Evolutionary conservation across 2,888 invertebrate genomes (phyloP).

Genomic region (Auanema freiburgensis): DNA sequence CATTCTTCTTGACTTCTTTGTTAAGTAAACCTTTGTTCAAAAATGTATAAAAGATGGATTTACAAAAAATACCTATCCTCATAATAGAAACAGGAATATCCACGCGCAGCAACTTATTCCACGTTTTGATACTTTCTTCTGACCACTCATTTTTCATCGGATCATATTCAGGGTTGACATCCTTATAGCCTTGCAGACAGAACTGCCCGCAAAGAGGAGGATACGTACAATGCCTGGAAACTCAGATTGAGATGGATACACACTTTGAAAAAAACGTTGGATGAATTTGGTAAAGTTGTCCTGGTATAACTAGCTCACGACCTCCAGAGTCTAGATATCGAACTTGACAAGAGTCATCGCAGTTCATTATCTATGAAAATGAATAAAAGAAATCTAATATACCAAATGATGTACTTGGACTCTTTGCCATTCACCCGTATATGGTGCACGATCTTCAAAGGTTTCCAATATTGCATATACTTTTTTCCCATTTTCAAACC

Average conservation of each 20-base stretch:
- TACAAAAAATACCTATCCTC: not conserved
- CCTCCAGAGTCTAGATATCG: constrained; percentile 40
- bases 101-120: constrained; percentile 8
- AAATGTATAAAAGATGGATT: not conserved
- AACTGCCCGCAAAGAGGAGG: constrained; percentile 37
- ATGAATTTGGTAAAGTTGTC: constrained; percentile 33
- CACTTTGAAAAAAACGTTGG: constrained; percentile 8
- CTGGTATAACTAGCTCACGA: constrained; percentile 28
- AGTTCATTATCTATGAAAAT: constrained; percentile 9
- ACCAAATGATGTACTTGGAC: constrained; percentile 20
- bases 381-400: not conserved
- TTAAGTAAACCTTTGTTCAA: no score
- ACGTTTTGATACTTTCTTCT: not conserved
- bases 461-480: constrained; percentile 36
- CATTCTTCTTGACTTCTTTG: no score
- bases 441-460: constrained; percentile 29
- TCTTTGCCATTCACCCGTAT: constrained; percentile 44
- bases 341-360: constrained; percentile 28
- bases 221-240: constrained; percentile 29
- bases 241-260: not conserved
- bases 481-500: not conserved
- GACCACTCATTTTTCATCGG: constrained; percentile 5
- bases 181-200: constrained; percentile 25
- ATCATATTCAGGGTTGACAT: constrained; percentile 7
- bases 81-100: constrained; percentile 13